Evolutionary conservation across 2,113 vertebrate species (phyloP), one percentile per base, ranked within the genome.

Genomic region (Megalops atlanticus): DNA sequence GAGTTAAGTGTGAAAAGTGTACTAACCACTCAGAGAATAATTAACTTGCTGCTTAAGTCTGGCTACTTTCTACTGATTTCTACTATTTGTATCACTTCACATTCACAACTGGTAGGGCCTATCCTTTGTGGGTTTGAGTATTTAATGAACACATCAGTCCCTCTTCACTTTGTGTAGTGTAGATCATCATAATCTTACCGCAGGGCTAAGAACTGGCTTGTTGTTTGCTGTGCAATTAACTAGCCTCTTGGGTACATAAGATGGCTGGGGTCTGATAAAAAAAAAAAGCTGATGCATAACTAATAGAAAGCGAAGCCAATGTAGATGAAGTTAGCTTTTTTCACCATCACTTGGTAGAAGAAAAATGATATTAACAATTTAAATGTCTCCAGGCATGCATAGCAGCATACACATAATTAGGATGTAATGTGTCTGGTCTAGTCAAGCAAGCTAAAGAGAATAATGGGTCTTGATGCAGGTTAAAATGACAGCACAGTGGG

Each of bases 21-120:
- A 91, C 92, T 94, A 95, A 95, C 94, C 94, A 95, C 94, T 93
- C 93, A 92, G 94, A 94, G 92, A 89, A 93, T 93, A 95, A 94
- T 94, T 93, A 95, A 94, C 89, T 92, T 94, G 92, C 94, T 92
- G 92, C 89, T 88, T 86, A 77, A 90, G 89, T 91, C 88, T 91
- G 90, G 90, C 91, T 91, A 92, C 93, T 91, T 92, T 93, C 90
- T 88, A 82, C 90, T 94, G 89, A 92, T 93, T 92, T 92, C 93
- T 90, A 92, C 92, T 31, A 52, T 68, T 54, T 81, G 69, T 36
- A 81, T 31, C 77, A 83, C 80, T 87, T 73, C 35, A 38, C 31
- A 4, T 35, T 82, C 80, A 81, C 80, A 88, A 52, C 85, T 91
- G 81, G 18, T 47, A 79, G 73, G 41, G 58, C 12, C 2, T 77